Evolutionary conservation across 2,113 vertebrate species (phyloP).

Genomic region (Chiloscyllium plagiosum): DNA sequence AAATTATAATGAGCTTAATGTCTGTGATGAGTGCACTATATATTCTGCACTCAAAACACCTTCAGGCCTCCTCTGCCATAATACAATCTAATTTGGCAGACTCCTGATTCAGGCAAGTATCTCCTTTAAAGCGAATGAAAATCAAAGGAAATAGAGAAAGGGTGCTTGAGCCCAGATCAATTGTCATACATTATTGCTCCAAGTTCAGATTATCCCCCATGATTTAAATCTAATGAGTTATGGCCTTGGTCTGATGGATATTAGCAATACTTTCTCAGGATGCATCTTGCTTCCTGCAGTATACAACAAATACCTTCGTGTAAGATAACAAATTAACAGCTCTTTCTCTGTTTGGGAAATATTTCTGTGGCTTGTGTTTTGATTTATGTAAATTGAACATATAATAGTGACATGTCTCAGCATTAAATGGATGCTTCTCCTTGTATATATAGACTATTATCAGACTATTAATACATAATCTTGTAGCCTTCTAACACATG

Average conservation of each 20-base stretch:
- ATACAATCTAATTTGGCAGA: neutral
- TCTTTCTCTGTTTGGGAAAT: neutral
- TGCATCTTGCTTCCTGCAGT: neutral
- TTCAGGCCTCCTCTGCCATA: neutral
- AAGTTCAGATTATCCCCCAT: neutral
- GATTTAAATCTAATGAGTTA: neutral
- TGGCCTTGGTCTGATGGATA: too few species aligned
- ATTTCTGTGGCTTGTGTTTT: neutral
- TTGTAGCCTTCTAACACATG: neutral
- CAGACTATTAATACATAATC: neutral
- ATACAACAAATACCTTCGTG: neutral
- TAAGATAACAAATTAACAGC: neutral
- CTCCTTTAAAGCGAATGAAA: neutral
- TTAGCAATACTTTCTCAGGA: neutral
- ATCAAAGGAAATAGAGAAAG: neutral
- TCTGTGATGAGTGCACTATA: too few species aligned
- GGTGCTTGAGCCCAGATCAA: neutral
- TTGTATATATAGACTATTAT: constrained; percentile 15
- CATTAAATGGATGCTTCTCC: neutral
- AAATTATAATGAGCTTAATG: neutral
- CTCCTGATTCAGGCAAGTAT: neutral
- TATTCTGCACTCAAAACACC: too few species aligned
- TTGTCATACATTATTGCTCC: neutral
- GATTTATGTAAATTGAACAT: neutral
- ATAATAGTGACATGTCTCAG: neutral